Percentiles rank a stretch among this genome's conserved stretches.
Evolutionary conservation across 1,140 invertebrate species (phyloP).

Genomic region (Macrotrachela quadricornifera): DNA sequence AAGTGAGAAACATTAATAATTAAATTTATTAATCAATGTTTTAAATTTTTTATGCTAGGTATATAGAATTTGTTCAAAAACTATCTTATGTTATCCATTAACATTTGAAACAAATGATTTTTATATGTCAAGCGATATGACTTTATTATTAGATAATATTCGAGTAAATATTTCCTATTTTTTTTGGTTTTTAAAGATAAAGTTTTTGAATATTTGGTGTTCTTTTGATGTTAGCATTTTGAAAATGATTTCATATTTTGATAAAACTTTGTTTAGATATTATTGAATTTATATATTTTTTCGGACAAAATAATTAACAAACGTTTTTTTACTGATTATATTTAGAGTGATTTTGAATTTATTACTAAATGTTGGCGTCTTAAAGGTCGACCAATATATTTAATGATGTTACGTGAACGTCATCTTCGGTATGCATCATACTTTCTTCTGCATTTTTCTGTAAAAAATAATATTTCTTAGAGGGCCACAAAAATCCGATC

Average conservation of each 20-base stretch:
- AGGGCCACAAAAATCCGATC: constrained; percentile 85
- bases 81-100: constrained; percentile 7
- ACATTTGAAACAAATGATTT: constrained; percentile 9
- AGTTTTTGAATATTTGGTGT: too few species aligned
- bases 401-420: constrained; percentile 70
- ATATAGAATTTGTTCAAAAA: constrained; percentile 6
- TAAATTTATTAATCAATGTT: background rate
- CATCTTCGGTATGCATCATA: background rate
- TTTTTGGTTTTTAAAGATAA: background rate
- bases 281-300: background rate
- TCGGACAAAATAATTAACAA: too few species aligned
- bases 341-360: constrained; percentile 73
- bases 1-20: constrained; percentile 37
- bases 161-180: background rate
- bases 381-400: constrained; percentile 84
- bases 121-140: constrained; percentile 9
- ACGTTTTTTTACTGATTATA: too few species aligned
- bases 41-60: background rate
- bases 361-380: constrained; percentile 84
- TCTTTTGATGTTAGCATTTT: too few species aligned
- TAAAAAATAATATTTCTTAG: constrained; percentile 26
- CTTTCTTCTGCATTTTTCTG: constrained; percentile 5
- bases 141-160: constrained; percentile 3
- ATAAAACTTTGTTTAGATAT: too few species aligned
- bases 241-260: too few species aligned